A percentile compares a stretch with the other conserved stretches of the same genome.
phyloP scores from a whole-genome alignment of 2,888 invertebrate genomes.

The Alsophila aescularia region DNA sequence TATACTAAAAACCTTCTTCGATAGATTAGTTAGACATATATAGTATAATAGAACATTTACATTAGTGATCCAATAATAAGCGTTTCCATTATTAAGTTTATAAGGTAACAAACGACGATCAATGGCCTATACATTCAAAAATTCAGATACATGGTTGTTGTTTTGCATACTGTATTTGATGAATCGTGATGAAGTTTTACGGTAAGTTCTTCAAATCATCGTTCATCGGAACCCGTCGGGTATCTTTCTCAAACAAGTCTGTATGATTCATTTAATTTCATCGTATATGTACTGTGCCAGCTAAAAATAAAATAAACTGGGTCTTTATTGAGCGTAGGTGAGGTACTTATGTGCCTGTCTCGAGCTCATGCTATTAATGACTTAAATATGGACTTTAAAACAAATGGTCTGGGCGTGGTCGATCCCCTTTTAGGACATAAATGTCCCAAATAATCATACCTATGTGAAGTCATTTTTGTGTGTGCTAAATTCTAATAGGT shows the following conservation, averaged over 20 bases:
- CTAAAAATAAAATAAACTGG: constrained; percentile 16
- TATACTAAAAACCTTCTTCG: no score
- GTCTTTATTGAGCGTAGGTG: constrained; percentile 25
- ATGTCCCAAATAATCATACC: no score
- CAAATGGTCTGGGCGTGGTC: background rate
- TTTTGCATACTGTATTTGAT: no score
- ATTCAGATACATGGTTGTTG: no score
- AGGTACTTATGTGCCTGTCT: constrained; percentile 8
- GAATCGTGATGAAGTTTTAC: background rate
- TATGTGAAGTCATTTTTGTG: no score
- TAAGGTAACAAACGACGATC: no score
- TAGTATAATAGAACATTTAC: no score
- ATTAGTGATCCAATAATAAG: no score
- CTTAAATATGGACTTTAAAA: background rate
- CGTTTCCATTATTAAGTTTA: no score
- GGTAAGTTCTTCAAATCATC: background rate
- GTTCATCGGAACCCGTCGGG: background rate
- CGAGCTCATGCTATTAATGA: constrained; percentile 19
- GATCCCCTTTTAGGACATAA: background rate
- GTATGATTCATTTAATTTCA: background rate
- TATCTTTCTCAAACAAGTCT: background rate
- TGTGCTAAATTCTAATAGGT: no score
- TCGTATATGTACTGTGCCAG: constrained; percentile 6
- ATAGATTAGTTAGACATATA: no score
- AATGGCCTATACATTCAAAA: no score